phyloP scores from a whole-genome alignment of 2,797 vertebrate species.

The Ctenopoma multispine region DNA sequence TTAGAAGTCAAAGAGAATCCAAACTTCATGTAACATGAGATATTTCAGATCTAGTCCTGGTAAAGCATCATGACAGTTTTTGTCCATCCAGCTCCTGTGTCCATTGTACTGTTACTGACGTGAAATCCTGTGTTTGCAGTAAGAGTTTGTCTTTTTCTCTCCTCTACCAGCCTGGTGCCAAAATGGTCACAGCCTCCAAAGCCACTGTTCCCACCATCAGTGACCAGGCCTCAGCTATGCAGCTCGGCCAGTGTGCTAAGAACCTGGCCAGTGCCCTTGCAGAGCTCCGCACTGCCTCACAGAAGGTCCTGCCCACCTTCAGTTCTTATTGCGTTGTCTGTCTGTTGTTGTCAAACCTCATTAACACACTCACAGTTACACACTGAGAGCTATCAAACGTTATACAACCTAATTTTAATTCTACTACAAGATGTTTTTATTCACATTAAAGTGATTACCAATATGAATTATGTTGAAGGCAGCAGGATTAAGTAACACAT shows the following conservation, averaged over 20 bases:
- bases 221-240: conserved; percentile 97
- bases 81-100: not conserved
- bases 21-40: not conserved
- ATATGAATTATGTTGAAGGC: no score
- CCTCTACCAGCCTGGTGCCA: conserved; percentile 90
- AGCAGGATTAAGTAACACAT: no score
- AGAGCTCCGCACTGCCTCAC: conserved; percentile 93
- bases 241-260: conserved; percentile 97
- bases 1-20: no score
- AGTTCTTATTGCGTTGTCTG: not conserved
- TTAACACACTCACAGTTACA: not conserved
- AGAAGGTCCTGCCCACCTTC: conserved; percentile 86
- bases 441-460: no score
- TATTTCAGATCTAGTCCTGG: no score
- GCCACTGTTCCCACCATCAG: conserved; percentile 94
- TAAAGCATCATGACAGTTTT: not conserved
- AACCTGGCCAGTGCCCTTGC: conserved; percentile 91
- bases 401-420: no score
- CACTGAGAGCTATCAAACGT: not conserved
- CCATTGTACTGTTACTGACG: not conserved
- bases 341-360: not conserved
- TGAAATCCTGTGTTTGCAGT: not conserved
- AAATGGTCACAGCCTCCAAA: conserved; percentile 96
- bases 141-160: conserved; percentile 11
- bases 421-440: no score